These are phyloP conservation scores for Temnothorax unifasciatus DNA, from an alignment of 2,888 invertebrate genomes.

Conservation along the genomic window DNA sequence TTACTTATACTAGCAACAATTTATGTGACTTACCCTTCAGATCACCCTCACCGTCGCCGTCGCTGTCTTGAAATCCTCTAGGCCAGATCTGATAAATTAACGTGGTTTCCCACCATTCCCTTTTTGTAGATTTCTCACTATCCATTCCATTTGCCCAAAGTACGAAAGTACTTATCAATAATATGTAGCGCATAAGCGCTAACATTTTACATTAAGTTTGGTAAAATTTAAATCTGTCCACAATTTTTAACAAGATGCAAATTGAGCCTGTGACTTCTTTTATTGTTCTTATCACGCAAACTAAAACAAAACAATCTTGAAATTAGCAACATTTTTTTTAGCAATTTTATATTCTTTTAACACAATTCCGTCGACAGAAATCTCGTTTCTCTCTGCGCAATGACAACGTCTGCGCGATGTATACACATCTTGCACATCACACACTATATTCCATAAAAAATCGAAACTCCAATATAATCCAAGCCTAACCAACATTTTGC, in stretches of 20 bases:
- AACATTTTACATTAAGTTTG: slow-evolving; percentile 27
- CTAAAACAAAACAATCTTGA: neutral
- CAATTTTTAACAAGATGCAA: slow-evolving; percentile 34
- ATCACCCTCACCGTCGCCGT: slow-evolving; percentile 81
- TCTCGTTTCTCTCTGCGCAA: neutral
- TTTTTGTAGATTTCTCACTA: slow-evolving; percentile 10
- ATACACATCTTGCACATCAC: neutral
- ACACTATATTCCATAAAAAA: neutral
- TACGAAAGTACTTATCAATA: slow-evolving; percentile 24
- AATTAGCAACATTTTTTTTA: neutral
- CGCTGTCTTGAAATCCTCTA: slow-evolving; percentile 79
- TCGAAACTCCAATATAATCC: neutral
- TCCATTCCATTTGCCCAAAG: slow-evolving; percentile 13
- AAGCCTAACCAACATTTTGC: neutral
- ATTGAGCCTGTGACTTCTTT: slow-evolving; percentile 38
- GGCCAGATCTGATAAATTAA: slow-evolving; percentile 81
- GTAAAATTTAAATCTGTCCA: neutral
- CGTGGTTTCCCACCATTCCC: slow-evolving; percentile 79
- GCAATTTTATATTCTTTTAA: neutral
- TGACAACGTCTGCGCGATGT: neutral
- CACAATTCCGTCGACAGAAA: neutral
- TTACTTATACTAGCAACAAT: neutral
- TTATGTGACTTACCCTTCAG: slow-evolving; percentile 74
- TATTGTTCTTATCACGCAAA: slow-evolving; percentile 45
- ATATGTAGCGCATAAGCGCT: neutral